Evolutionary conservation across 1,140 invertebrate genomes (phyloP).

Genomic region (Trichoplusia ni): DNA sequence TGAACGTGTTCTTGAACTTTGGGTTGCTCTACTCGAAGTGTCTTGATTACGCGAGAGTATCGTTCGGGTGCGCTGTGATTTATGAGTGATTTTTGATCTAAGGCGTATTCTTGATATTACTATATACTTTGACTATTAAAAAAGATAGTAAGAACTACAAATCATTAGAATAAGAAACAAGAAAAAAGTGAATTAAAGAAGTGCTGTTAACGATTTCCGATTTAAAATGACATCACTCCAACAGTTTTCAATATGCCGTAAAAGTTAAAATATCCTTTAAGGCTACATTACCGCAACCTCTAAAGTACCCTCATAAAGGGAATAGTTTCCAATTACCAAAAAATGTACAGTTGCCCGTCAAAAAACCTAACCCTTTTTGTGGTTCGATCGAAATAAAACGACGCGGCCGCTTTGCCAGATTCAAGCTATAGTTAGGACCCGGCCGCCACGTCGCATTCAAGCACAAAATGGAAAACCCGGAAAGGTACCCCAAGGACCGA

Average conservation of each 20-base stretch:
- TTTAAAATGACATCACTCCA: neutral
- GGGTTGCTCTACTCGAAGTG: constrained; percentile 1
- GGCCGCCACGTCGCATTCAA: constrained; percentile 52
- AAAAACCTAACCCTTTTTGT: constrained; percentile 50
- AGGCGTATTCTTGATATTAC: too few relatives aligned
- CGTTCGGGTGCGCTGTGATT: neutral
- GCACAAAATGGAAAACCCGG: constrained; percentile 68
- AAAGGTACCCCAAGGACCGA: constrained; percentile 67
- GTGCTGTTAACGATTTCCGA: too few relatives aligned
- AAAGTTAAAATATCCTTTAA: constrained; percentile 4
- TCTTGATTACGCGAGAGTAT: neutral
- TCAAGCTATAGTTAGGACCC: constrained; percentile 48
- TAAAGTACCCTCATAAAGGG: constrained; percentile 23
- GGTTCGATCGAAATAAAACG: constrained; percentile 61
- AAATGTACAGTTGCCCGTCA: constrained; percentile 39
- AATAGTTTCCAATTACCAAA: constrained; percentile 43
- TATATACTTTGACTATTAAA: too few relatives aligned
- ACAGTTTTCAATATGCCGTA: constrained; percentile 3
- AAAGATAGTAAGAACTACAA: too few relatives aligned
- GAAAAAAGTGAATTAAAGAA: too few relatives aligned
- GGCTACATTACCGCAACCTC: constrained; percentile 3
- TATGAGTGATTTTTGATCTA: too few relatives aligned
- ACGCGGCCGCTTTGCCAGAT: constrained; percentile 53
- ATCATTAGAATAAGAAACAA: too few relatives aligned
- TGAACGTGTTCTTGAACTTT: constrained; percentile 32